phyloP scores from a whole-genome alignment of 1,140 invertebrate genomes.

The Parasteatoda tepidariorum region DNA sequence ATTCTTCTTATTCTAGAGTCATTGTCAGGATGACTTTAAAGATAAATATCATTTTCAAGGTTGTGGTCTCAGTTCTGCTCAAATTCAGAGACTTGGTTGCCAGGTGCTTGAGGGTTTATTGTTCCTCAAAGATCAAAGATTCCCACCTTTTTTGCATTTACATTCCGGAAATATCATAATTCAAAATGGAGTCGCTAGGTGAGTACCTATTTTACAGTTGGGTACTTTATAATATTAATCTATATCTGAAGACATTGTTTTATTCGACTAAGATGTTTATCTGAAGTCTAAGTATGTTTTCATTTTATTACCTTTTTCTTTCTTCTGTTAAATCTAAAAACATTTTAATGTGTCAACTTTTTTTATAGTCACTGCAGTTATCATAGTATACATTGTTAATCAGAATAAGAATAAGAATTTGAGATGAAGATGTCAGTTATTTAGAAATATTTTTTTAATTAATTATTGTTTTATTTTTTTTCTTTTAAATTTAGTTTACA shows the following conservation, averaged over 20 bases:
- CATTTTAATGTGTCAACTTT: too few relatives aligned
- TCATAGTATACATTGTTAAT: too few relatives aligned
- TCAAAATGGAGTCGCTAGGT: constrained; percentile 81
- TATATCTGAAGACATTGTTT: too few relatives aligned
- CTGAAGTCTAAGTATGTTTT: background rate
- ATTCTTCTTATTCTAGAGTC: constrained; percentile 69
- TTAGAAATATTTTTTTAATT: too few relatives aligned
- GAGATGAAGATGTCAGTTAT: too few relatives aligned
- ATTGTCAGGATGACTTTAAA: constrained; percentile 79
- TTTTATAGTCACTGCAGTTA: too few relatives aligned
- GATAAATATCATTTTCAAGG: constrained; percentile 77
- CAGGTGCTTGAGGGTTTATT: constrained; percentile 86
- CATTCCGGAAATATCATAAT: constrained; percentile 92
- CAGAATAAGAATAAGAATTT: too few relatives aligned
- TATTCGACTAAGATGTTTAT: too few relatives aligned
- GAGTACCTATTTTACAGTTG: background rate
- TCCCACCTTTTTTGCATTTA: constrained; percentile 85
- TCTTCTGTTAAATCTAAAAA: background rate
- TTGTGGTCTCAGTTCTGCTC: constrained; percentile 78
- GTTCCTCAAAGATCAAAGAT: constrained; percentile 87
- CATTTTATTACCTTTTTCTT: background rate
- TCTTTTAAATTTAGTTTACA: too few relatives aligned
- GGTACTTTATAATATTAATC: background rate
- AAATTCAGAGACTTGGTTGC: constrained; percentile 85
- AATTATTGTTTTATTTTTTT: too few relatives aligned